Evolutionary conservation across 1,140 invertebrate genomes (phyloP).

Genomic region (Mesaphorura yosii): DNA sequence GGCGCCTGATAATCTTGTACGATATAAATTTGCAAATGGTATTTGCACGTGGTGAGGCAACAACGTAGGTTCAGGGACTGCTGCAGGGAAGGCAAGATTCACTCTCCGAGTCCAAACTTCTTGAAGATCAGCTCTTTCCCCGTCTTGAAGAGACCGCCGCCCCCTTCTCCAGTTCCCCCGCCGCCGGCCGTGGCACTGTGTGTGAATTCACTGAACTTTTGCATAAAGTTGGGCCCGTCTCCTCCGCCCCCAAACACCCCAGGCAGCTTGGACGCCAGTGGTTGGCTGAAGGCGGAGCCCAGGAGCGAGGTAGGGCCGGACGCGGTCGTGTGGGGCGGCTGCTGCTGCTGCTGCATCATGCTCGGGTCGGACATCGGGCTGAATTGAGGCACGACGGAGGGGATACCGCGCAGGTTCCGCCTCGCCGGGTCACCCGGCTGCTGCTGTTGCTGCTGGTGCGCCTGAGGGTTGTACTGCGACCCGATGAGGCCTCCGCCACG

Average conservation of each 20-base stretch:
- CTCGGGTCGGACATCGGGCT: conserved; percentile 12
- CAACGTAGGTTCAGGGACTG: background rate
- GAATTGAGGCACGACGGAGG: conserved; percentile 36
- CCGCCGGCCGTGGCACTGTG: conserved; percentile 48
- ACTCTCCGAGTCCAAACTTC: conserved; percentile 48
- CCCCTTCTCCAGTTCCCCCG: conserved; percentile 37
- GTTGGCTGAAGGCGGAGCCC: no score
- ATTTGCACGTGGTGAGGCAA: no score
- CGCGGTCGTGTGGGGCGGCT: background rate
- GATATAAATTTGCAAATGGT: no score
- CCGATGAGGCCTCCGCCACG: conserved; percentile 1
- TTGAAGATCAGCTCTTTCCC: conserved; percentile 75
- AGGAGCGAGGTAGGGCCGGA: no score
- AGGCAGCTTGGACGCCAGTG: conserved; percentile 24
- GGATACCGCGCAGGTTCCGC: conserved; percentile 33
- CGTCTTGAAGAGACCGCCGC: background rate
- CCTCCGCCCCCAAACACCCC: conserved; percentile 38
- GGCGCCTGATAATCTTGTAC: no score
- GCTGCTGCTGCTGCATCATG: conserved; percentile 5
- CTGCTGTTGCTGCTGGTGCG: background rate
- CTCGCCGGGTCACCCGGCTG: conserved; percentile 13
- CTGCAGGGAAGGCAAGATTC: background rate
- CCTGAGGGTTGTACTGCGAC: background rate
- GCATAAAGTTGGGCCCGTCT: conserved; percentile 53
- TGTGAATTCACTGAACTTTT: conserved; percentile 64